A percentile compares a stretch with the other conserved stretches of the same genome.
phyloP scores from a whole-genome alignment of 1,140 invertebrate species.

The Ooceraea biroi region DNA sequence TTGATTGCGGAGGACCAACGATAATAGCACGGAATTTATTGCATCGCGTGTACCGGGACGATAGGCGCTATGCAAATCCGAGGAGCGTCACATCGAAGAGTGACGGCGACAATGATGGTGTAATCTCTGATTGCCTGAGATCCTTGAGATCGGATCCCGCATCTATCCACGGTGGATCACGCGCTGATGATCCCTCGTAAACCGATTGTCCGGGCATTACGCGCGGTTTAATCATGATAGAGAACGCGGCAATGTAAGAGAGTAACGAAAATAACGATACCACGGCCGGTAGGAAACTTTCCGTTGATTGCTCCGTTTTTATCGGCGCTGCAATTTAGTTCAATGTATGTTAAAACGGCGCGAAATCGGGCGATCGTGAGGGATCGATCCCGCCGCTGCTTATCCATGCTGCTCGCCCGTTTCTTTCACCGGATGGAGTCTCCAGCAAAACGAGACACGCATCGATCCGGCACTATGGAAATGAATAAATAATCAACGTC shows the following conservation, averaged over 20 bases:
- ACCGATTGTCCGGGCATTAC: conserved; percentile 5
- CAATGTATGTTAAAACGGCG: conserved; percentile 51
- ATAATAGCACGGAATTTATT: conserved; percentile 45
- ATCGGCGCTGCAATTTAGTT: conserved; percentile 41
- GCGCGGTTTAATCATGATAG: conserved; percentile 14
- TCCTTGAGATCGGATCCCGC: not conserved
- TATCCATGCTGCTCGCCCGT: conserved; percentile 27
- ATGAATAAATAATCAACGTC: conserved; percentile 66
- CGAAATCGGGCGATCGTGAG: conserved; percentile 36
- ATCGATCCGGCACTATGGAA: conserved; percentile 54
- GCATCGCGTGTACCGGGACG: not conserved
- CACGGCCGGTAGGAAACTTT: not conserved
- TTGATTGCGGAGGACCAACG: conserved; percentile 26
- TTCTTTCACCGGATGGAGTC: conserved; percentile 18
- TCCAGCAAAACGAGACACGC: conserved; percentile 51
- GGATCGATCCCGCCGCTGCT: conserved; percentile 39
- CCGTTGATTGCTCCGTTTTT: conserved; percentile 33
- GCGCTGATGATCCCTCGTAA: not conserved
- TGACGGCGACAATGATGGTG: not conserved
- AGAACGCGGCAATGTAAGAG: not conserved
- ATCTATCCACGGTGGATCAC: not conserved
- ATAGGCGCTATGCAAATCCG: not conserved
- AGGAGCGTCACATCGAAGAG: not conserved
- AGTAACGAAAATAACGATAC: conserved; percentile 19
- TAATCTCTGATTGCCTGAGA: conserved; percentile 11